These are phyloP conservation scores for Hirtodrosophila alboralis DNA, from an alignment of 2,888 invertebrate genomes.

Conservation along the genomic window DNA sequence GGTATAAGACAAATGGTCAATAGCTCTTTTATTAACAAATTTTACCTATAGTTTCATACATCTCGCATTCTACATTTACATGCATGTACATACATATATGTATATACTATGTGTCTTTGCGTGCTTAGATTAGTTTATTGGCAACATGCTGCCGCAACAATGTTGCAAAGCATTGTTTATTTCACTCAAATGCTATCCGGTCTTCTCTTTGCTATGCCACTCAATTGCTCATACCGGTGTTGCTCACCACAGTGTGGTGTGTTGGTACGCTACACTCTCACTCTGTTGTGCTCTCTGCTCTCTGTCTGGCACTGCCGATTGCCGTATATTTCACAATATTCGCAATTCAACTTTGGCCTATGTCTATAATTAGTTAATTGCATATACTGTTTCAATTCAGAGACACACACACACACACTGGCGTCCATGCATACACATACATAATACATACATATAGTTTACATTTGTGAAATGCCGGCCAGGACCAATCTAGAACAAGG, in stretches of 20 bases:
- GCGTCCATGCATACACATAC: not conserved
- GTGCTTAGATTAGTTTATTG: no score
- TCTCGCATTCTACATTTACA: no score
- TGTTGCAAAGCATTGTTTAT: constrained; percentile 9
- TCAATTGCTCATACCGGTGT: constrained; percentile 12
- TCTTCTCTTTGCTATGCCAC: not conserved
- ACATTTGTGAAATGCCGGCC: constrained; percentile 43
- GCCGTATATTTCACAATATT: constrained; percentile 1
- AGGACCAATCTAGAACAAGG: constrained; percentile 19
- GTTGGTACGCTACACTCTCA: constrained; percentile 11
- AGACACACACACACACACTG: not conserved
- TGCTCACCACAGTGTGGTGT: constrained; percentile 34
- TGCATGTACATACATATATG: no score
- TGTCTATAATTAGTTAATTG: constrained; percentile 67
- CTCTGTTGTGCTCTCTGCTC: constrained; percentile 8
- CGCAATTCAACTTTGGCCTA: constrained; percentile 32
- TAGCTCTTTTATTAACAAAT: not conserved
- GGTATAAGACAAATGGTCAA: not conserved
- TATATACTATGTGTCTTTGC: no score
- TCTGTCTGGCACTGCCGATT: not conserved
- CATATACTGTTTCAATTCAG: constrained; percentile 54
- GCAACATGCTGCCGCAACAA: constrained; percentile 23
- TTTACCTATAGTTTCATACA: no score
- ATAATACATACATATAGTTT: not conserved
- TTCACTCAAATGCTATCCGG: constrained; percentile 1